Conservation (phyloP, 2,888 invertebrate genomes). For the Oxycera nigricornis region DNA sequence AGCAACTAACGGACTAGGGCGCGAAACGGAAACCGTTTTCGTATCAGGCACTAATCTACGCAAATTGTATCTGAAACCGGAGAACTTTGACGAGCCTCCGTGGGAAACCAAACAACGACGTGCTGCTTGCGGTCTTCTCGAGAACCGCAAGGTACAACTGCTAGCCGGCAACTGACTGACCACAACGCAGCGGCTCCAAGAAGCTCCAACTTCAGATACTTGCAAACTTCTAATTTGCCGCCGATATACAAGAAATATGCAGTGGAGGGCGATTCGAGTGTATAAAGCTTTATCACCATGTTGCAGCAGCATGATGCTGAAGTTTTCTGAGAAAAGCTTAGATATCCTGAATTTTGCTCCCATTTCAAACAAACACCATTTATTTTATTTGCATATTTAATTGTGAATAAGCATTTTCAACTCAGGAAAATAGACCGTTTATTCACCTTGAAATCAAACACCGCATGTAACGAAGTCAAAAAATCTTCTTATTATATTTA, state of each 20-base stretch:
- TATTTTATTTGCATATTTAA: no score
- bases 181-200: constrained; percentile 9
- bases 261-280: constrained; percentile 11
- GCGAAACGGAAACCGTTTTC: background rate
- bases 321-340: background rate
- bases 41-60: background rate
- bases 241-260: constrained; percentile 28
- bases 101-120: background rate
- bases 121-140: background rate
- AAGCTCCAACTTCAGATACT: constrained; percentile 9
- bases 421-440: no score
- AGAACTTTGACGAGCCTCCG: background rate
- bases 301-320: constrained; percentile 24
- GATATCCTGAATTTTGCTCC: no score
- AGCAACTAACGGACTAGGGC: background rate
- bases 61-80: background rate
- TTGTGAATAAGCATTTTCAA: no score
- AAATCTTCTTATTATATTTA: no score
- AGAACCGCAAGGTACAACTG: constrained; percentile 22
- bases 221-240: background rate
- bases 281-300: background rate
- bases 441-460: no score
- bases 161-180: constrained; percentile 37
- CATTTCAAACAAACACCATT: no score
- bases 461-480: no score